phyloP scores from a whole-genome alignment of 1,140 invertebrate genomes.

The Drosophila mojavensis region DNA sequence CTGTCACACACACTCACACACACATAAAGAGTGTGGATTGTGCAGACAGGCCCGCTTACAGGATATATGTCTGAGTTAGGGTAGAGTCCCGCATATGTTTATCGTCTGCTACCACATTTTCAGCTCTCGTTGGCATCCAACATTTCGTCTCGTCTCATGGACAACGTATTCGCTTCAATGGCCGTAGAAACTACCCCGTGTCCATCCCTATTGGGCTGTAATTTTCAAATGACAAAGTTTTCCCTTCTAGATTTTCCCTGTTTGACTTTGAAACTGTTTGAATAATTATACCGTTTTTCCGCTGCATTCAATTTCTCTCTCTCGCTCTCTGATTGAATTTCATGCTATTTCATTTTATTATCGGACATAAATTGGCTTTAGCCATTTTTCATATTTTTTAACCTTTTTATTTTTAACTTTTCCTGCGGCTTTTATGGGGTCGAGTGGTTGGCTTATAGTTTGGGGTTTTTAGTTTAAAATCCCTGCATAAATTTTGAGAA shows the following conservation, averaged over 20 bases:
- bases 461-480: slow-evolving; percentile 13
- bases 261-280: slow-evolving; percentile 78
- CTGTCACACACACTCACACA: slow-evolving; percentile 45
- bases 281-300: slow-evolving; percentile 75
- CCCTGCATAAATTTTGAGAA: slow-evolving; percentile 35
- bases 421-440: slow-evolving; percentile 8
- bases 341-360: slow-evolving; percentile 44
- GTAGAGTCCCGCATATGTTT: slow-evolving; percentile 73
- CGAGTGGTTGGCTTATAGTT: not conserved
- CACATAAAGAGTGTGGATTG: slow-evolving; percentile 4
- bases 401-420: slow-evolving; percentile 12
- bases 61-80: slow-evolving; percentile 48
- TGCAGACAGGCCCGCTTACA: slow-evolving; percentile 57
- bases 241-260: slow-evolving; percentile 23
- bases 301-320: slow-evolving; percentile 1
- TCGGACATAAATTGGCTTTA: slow-evolving; percentile 44
- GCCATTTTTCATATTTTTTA: slow-evolving; percentile 47
- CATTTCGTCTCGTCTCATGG: slow-evolving; percentile 12
- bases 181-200: slow-evolving; percentile 47
- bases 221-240: slow-evolving; percentile 47
- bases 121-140: not conserved
- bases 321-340: slow-evolving; percentile 18
- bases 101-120: slow-evolving; percentile 48
- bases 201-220: slow-evolving; percentile 59
- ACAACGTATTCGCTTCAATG: slow-evolving; percentile 43